Conservation (phyloP, 2,888 invertebrate genomes). For the Hymenopus coronatus region DNA sequence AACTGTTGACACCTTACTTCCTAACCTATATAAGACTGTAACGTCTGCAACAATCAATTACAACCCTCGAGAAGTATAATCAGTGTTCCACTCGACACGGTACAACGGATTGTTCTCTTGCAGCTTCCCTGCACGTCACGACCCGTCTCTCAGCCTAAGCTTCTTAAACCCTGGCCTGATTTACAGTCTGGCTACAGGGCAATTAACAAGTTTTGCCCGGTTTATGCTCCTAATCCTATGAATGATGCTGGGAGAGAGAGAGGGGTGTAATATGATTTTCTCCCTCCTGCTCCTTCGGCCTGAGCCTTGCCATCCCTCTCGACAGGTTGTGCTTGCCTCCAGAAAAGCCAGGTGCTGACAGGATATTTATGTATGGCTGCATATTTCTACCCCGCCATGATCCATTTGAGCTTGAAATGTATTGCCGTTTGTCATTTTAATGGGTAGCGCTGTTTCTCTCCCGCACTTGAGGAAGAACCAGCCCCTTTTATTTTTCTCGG, state of each 20-base stretch:
- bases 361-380: slow-evolving; percentile 30
- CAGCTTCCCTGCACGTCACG: slow-evolving; percentile 16
- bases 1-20: no score
- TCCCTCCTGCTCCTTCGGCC: background rate
- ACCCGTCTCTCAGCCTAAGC: slow-evolving; percentile 31
- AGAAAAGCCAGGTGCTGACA: slow-evolving; percentile 28
- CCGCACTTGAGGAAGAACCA: background rate
- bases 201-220: slow-evolving; percentile 54
- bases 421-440: slow-evolving; percentile 34
- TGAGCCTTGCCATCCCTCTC: background rate
- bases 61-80: background rate
- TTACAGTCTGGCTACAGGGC: slow-evolving; percentile 39
- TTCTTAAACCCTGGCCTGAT: slow-evolving; percentile 33
- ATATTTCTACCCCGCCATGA: slow-evolving; percentile 31
- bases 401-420: slow-evolving; percentile 34
- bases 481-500: background rate
- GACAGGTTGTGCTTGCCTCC: background rate
- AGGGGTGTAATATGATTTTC: slow-evolving; percentile 32
- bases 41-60: background rate
- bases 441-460: background rate
- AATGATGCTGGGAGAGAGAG: slow-evolving; percentile 44
- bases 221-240: slow-evolving; percentile 48
- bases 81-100: background rate
- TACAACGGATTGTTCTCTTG: background rate
- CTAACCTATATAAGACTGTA: no score